Evolutionary conservation across 2,113 vertebrate genomes (phyloP).

Genomic region (Alethe diademata): DNA sequence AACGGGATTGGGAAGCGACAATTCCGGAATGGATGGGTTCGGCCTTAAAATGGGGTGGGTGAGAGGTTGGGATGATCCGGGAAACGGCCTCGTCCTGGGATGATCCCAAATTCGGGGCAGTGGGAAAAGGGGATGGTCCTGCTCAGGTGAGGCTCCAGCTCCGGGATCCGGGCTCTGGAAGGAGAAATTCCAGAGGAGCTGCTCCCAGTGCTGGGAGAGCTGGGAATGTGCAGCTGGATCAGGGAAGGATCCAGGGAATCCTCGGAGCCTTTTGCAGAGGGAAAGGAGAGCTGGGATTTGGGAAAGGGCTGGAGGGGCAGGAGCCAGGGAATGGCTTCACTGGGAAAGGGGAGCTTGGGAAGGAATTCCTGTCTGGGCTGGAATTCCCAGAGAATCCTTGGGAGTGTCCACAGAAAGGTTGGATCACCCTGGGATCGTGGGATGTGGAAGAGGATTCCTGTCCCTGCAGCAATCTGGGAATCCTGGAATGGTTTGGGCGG

Average conservation of each 20-base stretch:
- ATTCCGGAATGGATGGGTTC: fast-evolving
- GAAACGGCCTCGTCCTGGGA: background rate
- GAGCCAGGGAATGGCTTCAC: too few species aligned
- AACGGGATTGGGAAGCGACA: fast-evolving
- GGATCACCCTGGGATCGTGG: too few species aligned
- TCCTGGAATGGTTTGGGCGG: too few species aligned
- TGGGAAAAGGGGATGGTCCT: background rate
- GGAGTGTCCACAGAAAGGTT: too few species aligned
- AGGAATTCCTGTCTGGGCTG: too few species aligned
- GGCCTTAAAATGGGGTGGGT: fast-evolving
- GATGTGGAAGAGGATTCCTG: too few species aligned
- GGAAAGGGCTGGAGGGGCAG: too few species aligned
- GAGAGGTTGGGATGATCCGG: fast-evolving
- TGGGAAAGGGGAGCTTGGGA: too few species aligned
- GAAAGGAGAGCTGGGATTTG: background rate
- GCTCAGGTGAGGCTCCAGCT: background rate
- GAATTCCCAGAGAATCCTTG: too few species aligned
- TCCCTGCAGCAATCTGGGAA: too few species aligned
- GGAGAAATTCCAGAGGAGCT: background rate
- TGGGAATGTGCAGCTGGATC: background rate
- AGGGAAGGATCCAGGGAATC: background rate
- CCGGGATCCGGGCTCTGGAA: fast-evolving
- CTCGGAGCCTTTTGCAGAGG: background rate
- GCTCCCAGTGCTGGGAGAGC: background rate
- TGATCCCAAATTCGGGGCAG: background rate